Conservation (phyloP, 2,113 vertebrate genomes). For the Cynoglossus semilaevis region DNA sequence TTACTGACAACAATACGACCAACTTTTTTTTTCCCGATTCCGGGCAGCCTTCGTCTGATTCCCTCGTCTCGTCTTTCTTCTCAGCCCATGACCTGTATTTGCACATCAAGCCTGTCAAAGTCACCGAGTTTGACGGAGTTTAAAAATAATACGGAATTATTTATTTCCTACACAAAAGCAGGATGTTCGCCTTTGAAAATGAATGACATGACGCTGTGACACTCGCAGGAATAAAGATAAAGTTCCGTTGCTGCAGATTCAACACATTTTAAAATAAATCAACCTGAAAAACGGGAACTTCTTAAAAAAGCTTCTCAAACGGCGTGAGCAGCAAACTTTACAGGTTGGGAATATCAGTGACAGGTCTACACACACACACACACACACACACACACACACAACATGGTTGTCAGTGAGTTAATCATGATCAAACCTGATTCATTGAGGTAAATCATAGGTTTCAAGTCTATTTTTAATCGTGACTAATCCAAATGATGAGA, state of each 20-base stretch:
- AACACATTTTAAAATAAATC: constrained; percentile 3
- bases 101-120: constrained; percentile 51
- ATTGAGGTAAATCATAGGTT: too few relatives aligned
- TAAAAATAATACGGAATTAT: constrained; percentile 56
- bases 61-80: constrained; percentile 1
- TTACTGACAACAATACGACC: background rate
- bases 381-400: too few relatives aligned
- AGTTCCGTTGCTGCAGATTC: constrained; percentile 17
- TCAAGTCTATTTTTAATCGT: too few relatives aligned
- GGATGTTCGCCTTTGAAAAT: constrained; percentile 29
- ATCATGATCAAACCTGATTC: too few relatives aligned
- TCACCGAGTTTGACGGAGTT: constrained; percentile 27
- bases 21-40: constrained; percentile 19
- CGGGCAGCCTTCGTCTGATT: background rate
- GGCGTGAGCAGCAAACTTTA: too few relatives aligned
- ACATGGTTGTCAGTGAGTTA: too few relatives aligned
- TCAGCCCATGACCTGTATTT: constrained; percentile 35
- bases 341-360: too few relatives aligned
- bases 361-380: too few relatives aligned
- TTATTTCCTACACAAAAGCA: constrained; percentile 28
- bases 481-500: too few relatives aligned
- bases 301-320: too few relatives aligned
- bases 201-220: constrained; percentile 40
- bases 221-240: constrained; percentile 21
- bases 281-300: too few relatives aligned